phyloP scores from a whole-genome alignment of 23 tunicate genomes.

The Halocynthia aurantium region DNA sequence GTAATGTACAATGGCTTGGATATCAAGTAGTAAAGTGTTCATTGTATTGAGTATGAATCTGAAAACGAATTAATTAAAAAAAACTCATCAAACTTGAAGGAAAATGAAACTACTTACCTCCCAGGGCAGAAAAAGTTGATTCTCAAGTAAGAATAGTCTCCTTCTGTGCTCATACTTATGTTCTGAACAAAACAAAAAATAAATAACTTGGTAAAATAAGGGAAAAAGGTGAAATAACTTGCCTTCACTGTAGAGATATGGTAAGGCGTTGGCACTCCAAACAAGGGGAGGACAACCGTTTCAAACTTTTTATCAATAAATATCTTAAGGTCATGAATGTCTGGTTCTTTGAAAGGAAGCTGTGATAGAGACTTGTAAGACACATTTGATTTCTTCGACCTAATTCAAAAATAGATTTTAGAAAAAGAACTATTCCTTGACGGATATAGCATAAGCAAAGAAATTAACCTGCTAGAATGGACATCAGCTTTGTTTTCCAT shows the following conservation, averaged over 20 bases:
- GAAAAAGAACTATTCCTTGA: background rate
- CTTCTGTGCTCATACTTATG: conserved; percentile 92
- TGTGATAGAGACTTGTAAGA: conserved; percentile 70
- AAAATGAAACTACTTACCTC: conserved; percentile 27
- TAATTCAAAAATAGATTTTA: conserved; percentile 2
- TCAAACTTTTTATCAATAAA: conserved; percentile 98
- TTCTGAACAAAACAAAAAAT: conserved; percentile 38
- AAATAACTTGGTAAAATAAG: background rate
- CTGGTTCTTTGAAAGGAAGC: conserved; percentile 86
- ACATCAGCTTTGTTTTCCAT: conserved; percentile 63
- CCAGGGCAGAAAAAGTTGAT: conserved; percentile 99
- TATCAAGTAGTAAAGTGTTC: background rate
- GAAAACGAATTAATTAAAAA: background rate
- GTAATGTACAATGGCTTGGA: background rate
- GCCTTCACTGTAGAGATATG: conserved; percentile 96
- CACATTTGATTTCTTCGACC: conserved; percentile 78
- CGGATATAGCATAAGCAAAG: background rate
- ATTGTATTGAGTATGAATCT: no score
- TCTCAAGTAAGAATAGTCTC: conserved; percentile 91
- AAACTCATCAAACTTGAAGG: no score
- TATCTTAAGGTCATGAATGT: conserved; percentile 74
- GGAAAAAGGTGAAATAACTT: background rate
- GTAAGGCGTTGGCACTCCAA: conserved; percentile 93
- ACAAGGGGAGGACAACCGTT: conserved; percentile 87
- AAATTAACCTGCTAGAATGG: conserved; percentile 48